Evolutionary conservation across 2,888 invertebrate genomes (phyloP), one percentile per base, ranked within the genome.

Genomic region (Sminthurides aquaticus): DNA sequence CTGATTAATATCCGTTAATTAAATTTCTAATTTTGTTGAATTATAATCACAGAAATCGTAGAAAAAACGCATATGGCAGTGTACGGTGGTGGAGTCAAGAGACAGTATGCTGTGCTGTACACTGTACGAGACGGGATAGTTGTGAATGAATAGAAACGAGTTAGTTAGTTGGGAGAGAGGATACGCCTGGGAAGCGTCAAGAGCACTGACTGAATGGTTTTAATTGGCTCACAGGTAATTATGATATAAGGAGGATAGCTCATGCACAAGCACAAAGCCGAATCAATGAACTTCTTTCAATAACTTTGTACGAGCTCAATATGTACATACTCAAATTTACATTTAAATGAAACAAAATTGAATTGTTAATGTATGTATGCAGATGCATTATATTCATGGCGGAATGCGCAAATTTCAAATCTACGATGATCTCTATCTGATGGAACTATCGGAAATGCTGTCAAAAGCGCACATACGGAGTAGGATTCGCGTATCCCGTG

Each of bases 351-450:
- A n/a, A n/a, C n/a, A n/a, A n/a, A n/a, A n/a, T n/a, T n/a, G n/a
- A n/a, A n/a, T n/a, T n/a, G n/a, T n/a, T n/a, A n/a, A n/a, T n/a
- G n/a, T n/a, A n/a, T n/a, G 18, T 43, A 22, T 58, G 1, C 26
- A 71, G 71, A 67, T 69, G 22, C n/a, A n/a, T n/a, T 61, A 64
- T 43, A 18, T 71, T 18, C 67, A 69, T 52, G 71, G 71, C 24
- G 71, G 71, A 1, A 66, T 71, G 60, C 64, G 65, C 25, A 58
- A 58, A n/a, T 58, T 63, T 11, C 54, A 48, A 3, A 49, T 71
- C 3, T 67, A 62, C 34, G 68, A 69, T 48, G 67, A 67, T 24
- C 60, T 67, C 2, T 67, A 68, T 57, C 62, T 65, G 57, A 60
- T 71, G 22, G 68, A 71, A 26, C 25, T 71, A 29, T 34, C 43